A percentile compares a stretch with the other conserved stretches of the same genome.
Conservation (phyloP, 2,113 vertebrate genomes). For the Cyanoramphus novaezelandiae region DNA sequence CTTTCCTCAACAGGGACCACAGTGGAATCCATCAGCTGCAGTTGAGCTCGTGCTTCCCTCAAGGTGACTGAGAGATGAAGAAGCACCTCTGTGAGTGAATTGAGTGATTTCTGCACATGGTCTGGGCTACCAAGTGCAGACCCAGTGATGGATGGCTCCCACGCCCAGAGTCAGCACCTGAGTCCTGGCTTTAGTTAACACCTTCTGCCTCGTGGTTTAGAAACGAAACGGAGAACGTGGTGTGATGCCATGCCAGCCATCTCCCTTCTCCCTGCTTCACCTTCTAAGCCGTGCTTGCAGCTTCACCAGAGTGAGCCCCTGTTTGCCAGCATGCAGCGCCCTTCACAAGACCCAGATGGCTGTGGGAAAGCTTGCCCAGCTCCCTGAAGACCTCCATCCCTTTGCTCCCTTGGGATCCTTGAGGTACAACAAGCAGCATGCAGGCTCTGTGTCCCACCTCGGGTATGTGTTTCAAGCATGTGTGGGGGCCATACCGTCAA, state of each 20-base stretch:
- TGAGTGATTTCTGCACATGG: neutral
- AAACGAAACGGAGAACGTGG: fast-evolving
- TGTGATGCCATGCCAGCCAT: neutral
- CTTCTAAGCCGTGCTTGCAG: neutral
- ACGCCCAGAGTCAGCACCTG: fast-evolving
- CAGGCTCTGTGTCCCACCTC: neutral
- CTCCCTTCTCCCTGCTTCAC: neutral
- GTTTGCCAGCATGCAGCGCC: neutral
- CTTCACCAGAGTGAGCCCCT: neutral
- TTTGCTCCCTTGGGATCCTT: neutral
- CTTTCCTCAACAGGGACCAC: neutral
- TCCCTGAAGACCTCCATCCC: neutral
- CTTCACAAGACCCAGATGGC: neutral
- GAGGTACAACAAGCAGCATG: neutral
- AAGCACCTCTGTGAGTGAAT: neutral
- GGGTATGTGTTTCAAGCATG: fast-evolving
- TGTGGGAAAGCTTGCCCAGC: neutral
- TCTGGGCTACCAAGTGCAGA: neutral
- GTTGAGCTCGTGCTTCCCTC: fast-evolving
- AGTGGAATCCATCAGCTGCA: fast-evolving
- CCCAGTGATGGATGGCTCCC: fast-evolving
- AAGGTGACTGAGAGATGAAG: neutral
- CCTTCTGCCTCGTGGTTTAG: neutral
- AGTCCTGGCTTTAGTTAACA: neutral
- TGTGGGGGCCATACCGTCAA: neutral